These are phyloP conservation scores for Zhengitettix transpicula DNA, from an alignment of 2,888 invertebrate genomes.

Conservation along the genomic window DNA sequence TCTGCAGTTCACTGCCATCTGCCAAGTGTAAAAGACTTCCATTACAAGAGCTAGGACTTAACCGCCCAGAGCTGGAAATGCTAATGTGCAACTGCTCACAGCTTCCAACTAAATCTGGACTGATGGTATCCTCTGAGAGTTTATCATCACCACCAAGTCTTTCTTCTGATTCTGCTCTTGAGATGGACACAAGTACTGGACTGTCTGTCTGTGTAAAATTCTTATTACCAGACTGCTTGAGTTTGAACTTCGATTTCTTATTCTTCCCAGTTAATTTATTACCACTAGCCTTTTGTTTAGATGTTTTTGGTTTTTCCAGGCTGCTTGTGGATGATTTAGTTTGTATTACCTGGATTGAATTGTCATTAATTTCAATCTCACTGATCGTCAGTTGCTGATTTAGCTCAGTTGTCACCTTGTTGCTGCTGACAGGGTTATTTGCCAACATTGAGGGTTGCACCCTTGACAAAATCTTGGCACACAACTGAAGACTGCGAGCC, in stretches of 20 bases:
- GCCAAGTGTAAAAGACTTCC: not conserved
- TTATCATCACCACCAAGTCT: not conserved
- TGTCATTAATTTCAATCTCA: not conserved
- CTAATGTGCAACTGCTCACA: not conserved
- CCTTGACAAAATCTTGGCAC: conserved; percentile 54
- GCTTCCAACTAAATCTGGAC: no score
- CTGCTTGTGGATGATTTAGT: not conserved
- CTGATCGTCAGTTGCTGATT: no score
- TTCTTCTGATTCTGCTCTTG: not conserved
- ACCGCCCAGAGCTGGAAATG: not conserved
- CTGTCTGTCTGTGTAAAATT: not conserved
- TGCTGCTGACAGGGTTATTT: not conserved
- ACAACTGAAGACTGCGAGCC: conserved; percentile 44
- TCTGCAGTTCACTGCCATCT: no score
- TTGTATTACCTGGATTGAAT: not conserved
- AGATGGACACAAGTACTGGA: not conserved
- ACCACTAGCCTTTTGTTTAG: not conserved
- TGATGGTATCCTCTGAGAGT: no score
- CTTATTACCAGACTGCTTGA: not conserved
- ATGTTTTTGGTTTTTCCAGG: not conserved
- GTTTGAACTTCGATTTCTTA: not conserved
- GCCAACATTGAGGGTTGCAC: conserved; percentile 39
- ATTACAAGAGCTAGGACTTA: not conserved
- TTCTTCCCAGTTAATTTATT: not conserved
- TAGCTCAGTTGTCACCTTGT: not conserved